These are phyloP conservation scores for human (Homo sapiens) DNA, from an alignment of 2,113 vertebrate genomes.

Conservation along the genomic window DNA sequence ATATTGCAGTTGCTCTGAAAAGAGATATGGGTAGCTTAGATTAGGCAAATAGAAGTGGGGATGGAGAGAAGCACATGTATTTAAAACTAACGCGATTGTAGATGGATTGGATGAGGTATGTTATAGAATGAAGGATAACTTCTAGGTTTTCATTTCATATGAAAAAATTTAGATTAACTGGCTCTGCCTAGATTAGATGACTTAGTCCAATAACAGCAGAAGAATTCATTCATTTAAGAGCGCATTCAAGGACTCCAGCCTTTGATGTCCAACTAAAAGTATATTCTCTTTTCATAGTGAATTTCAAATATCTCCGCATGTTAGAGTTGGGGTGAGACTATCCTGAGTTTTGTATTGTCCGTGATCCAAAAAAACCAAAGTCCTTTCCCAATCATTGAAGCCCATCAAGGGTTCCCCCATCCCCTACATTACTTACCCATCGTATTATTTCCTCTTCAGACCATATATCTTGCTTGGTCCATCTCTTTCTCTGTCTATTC, in stretches of 20 bases:
- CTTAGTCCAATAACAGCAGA: neutral
- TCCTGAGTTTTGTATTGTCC: neutral
- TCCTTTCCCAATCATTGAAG: neutral
- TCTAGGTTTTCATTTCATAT: conserved; percentile 28
- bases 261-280: conserved; percentile 28
- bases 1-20: neutral
- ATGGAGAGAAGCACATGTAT: neutral
- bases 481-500: neutral
- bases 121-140: neutral
- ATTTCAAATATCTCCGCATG: neutral
- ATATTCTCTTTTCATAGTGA: neutral
- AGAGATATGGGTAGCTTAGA: neutral
- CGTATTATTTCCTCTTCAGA: neutral
- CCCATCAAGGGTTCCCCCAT: neutral
- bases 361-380: neutral
- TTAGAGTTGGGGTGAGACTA: neutral
- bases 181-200: neutral
- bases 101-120: neutral
- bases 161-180: neutral
- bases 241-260: neutral
- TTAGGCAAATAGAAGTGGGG: neutral
- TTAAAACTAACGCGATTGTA: neutral
- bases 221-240: conserved; percentile 42
- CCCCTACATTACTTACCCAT: neutral
- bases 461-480: neutral